A percentile compares a stretch with the other conserved stretches of the same genome.
These are phyloP conservation scores for Mesembrinibis cayennensis DNA, from an alignment of 2,113 vertebrate genomes.

Conservation along the genomic window DNA sequence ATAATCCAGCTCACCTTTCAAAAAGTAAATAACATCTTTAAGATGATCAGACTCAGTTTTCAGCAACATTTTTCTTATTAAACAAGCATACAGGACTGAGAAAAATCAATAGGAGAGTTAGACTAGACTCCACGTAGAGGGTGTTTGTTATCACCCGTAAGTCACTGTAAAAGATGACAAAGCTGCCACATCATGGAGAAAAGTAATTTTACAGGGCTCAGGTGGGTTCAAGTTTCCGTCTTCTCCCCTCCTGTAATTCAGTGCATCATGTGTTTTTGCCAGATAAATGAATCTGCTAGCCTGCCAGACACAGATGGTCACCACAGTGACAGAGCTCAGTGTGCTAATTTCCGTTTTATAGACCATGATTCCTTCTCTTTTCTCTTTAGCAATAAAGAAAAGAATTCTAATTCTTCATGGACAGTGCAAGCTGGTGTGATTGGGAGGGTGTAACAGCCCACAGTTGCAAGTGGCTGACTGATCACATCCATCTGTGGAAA, in stretches of 20 bases:
- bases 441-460: neutral
- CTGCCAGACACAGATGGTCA: conserved; percentile 4
- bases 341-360: neutral
- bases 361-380: neutral
- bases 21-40: conserved; percentile 78
- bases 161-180: conserved; percentile 64
- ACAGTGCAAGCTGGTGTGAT: neutral
- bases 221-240: conserved; percentile 4
- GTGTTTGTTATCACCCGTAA: conserved; percentile 17
- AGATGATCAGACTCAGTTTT: conserved; percentile 69
- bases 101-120: conserved; percentile 65
- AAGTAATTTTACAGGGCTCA: conserved; percentile 56
- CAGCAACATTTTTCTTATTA: conserved; percentile 78
- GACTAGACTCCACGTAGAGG: neutral
- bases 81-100: conserved; percentile 36
- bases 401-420: neutral
- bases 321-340: neutral
- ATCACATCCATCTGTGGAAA: neutral
- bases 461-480: neutral
- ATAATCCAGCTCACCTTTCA: conserved; percentile 78
- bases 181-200: conserved; percentile 42
- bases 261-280: neutral
- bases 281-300: conserved; percentile 15
- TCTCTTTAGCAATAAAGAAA: neutral
- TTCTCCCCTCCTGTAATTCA: neutral